phyloP scores from a whole-genome alignment of 2,113 vertebrate species.

The Plestiodon gilberti region DNA sequence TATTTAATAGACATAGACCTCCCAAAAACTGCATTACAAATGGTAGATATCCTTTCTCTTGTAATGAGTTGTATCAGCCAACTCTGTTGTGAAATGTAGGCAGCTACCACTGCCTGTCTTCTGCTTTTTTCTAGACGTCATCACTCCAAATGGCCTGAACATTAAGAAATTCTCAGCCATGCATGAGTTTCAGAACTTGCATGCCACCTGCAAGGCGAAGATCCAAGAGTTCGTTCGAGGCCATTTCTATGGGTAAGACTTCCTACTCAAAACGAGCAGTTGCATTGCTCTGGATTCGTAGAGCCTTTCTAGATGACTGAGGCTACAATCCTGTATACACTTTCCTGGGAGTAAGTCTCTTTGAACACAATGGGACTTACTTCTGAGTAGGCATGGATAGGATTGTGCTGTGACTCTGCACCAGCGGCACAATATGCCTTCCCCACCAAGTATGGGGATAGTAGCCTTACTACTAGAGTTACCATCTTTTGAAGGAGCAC shows the following conservation, averaged over 20 bases:
- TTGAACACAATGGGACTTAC: too few species aligned
- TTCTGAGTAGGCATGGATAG: too few species aligned
- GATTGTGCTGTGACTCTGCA: too few species aligned
- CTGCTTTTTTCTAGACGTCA: constrained; percentile 84
- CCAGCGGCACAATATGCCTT: neutral
- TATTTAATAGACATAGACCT: neutral
- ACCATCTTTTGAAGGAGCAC: too few species aligned
- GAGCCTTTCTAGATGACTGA: constrained; percentile 17
- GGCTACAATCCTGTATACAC: too few species aligned
- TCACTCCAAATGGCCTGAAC: constrained; percentile 96
- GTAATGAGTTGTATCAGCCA: neutral
- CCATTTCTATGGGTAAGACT: constrained; percentile 94
- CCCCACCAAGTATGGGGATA: too few species aligned
- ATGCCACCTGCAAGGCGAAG: constrained; percentile 89
- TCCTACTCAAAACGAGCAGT: constrained; percentile 49
- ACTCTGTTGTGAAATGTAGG: neutral
- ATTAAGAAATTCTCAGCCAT: constrained; percentile 98
- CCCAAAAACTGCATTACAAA: neutral
- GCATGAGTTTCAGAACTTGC: constrained; percentile 98
- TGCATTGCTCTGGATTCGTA: constrained; percentile 8
- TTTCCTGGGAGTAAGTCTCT: too few species aligned
- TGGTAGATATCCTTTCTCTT: neutral
- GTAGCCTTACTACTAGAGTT: neutral
- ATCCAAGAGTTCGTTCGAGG: constrained; percentile 97
- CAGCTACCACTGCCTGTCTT: constrained; percentile 53